Evolutionary conservation across 2,797 vertebrate genomes (phyloP).

Genomic region (Oreochromis grahami): DNA sequence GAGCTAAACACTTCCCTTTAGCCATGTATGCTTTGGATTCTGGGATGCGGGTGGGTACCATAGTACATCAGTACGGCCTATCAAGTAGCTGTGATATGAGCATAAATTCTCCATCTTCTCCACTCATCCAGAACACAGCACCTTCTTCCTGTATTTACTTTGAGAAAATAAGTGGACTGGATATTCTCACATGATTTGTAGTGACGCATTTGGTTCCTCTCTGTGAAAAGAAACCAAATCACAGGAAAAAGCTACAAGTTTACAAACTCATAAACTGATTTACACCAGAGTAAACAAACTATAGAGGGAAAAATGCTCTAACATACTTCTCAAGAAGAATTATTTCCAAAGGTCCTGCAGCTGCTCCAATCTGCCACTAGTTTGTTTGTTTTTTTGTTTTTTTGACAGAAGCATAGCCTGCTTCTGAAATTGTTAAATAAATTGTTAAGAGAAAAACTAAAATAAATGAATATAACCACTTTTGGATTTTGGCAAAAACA

Average conservation of each 20-base stretch:
- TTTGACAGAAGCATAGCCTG: neutral
- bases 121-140: neutral
- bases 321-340: neutral
- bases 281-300: neutral
- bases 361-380: neutral
- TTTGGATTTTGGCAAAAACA: neutral
- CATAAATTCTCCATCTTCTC: neutral
- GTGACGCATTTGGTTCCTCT: neutral
- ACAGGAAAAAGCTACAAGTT: neutral
- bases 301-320: neutral
- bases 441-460: neutral
- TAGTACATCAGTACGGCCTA: neutral
- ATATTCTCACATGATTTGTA: neutral
- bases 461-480: neutral
- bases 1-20: neutral
- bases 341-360: neutral
- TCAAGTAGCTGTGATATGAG: neutral
- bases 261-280: neutral
- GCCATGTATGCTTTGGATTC: neutral
- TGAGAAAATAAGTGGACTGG: neutral
- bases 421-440: neutral
- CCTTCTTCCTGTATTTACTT: neutral
- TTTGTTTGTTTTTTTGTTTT: neutral
- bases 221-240: neutral
- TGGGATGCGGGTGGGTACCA: neutral